Evolutionary conservation across 2,113 vertebrate species (phyloP).

Genomic region (Podarcis raffonei): DNA sequence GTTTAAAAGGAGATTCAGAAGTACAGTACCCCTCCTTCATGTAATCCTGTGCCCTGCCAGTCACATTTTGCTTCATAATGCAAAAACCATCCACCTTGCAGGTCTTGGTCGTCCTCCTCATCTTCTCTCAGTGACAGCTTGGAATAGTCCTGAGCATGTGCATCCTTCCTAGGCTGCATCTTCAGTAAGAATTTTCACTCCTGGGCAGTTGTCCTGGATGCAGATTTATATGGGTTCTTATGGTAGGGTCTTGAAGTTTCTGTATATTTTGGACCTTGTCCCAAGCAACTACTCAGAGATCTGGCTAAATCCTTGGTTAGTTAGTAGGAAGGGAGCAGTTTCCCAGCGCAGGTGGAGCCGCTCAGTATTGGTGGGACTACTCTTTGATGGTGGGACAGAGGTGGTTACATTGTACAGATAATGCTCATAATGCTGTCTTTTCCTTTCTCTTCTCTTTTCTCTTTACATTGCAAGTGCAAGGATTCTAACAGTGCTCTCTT

Average conservation of each 20-base stretch:
- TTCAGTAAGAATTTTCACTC: not conserved
- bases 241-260: not conserved
- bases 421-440: not conserved
- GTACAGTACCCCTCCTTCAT: not conserved
- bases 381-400: not conserved
- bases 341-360: not conserved
- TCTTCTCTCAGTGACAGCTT: not conserved
- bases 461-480: not conserved
- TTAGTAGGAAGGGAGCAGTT: not conserved
- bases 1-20: not conserved
- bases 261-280: constrained; percentile 1
- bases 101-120: not conserved
- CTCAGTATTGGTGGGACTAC: not conserved
- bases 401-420: not conserved
- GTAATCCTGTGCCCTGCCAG: not conserved
- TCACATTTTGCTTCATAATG: not conserved
- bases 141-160: not conserved
- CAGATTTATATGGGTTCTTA: not conserved
- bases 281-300: not conserved
- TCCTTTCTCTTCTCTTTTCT: not conserved
- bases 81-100: not conserved
- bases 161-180: not conserved
- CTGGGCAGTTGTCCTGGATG: not conserved
- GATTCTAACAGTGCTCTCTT: constrained; percentile 37
- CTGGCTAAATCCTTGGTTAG: not conserved